Percentiles rank a stretch among this genome's conserved stretches.
phyloP scores from a whole-genome alignment of 1,140 invertebrate genomes.

The Drosophila willistoni region DNA sequence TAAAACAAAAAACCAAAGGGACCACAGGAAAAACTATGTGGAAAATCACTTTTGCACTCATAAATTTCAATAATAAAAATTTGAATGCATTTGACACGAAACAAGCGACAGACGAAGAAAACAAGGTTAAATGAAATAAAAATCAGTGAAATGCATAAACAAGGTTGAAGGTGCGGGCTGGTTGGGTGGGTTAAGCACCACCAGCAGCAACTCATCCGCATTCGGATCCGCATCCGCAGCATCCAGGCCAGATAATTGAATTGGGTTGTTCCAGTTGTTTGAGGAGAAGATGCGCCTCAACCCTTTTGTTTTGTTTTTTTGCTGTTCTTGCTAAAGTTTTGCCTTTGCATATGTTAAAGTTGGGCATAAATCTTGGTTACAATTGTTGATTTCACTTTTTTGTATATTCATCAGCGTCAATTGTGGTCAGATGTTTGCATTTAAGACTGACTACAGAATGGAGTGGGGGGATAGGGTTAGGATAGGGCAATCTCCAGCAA shows the following conservation, averaged over 20 bases:
- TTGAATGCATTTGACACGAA: constrained; percentile 78
- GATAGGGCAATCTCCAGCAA: constrained; percentile 31
- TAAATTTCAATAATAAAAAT: constrained; percentile 82
- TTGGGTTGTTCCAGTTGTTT: constrained; percentile 55
- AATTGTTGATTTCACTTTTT: constrained; percentile 32
- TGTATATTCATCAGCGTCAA: background rate
- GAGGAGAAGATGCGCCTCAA: constrained; percentile 33
- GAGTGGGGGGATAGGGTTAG: background rate
- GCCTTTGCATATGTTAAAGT: constrained; percentile 62
- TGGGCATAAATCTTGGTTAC: constrained; percentile 4
- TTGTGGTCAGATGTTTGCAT: constrained; percentile 14
- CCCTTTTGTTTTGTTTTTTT: constrained; percentile 50
- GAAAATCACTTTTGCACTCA: constrained; percentile 80
- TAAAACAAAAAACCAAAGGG: constrained; percentile 43
- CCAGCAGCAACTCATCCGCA: constrained; percentile 22
- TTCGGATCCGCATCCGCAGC: constrained; percentile 24
- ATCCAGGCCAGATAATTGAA: constrained; percentile 62
- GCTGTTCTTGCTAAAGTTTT: constrained; percentile 29
- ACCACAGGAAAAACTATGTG: constrained; percentile 65
- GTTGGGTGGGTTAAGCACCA: background rate
- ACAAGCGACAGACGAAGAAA: constrained; percentile 56
- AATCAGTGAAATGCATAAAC: constrained; percentile 71
- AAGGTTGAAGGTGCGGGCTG: constrained; percentile 74
- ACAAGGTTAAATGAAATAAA: constrained; percentile 76
- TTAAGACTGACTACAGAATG: background rate